Evolutionary conservation across 1,140 invertebrate genomes (phyloP), one percentile per base, ranked within the genome.

Genomic region (Subanguina moxae): DNA sequence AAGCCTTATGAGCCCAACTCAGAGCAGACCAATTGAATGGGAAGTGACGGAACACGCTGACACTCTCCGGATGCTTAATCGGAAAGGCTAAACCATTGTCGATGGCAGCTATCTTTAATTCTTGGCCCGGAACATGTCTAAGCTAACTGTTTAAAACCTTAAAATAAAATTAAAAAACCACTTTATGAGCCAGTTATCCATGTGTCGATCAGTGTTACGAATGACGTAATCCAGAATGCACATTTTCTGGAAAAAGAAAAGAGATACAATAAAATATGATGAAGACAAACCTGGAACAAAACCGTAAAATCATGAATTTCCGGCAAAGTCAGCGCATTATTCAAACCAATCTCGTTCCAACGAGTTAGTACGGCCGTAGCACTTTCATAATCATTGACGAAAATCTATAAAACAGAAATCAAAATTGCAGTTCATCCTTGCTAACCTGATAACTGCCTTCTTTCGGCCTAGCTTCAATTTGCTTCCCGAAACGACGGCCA

Each of bases 31-130:
- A 78, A 13, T 64, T 59, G 46, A 78, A 78, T 7, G 77, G 77
- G 42, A 77, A 78, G 1, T 74, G 67, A 7, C 77, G 71, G 27
- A 78, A 74, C n/a, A 77, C 56, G 23, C 70, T 76, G 8, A 72
- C 72, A 43, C 42, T 59, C 57, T 78, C 77, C 0, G 77, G 77
- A 46, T 79, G 77, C 38, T 81, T 76, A 5, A 79, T 72, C 7
- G 77, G 77, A 46, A 79, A 79, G 15, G 77, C 77, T n/a, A 79
- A 64, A 7, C 77, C 77, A 45, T 79, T 79, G 73, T 79, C 77
- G 28, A 79, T 79, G 15, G 77, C 77, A 0, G 77, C 77, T 42
- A 79, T 28, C 23, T 71, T 59, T 23, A 79, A 45, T 64, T 76
- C 75, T 7, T 71, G 28, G 21, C 76, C 78, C 0, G 78, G 71